These are phyloP conservation scores for Beris chalybata DNA, from an alignment of 2,888 invertebrate species.

Conservation along the genomic window DNA sequence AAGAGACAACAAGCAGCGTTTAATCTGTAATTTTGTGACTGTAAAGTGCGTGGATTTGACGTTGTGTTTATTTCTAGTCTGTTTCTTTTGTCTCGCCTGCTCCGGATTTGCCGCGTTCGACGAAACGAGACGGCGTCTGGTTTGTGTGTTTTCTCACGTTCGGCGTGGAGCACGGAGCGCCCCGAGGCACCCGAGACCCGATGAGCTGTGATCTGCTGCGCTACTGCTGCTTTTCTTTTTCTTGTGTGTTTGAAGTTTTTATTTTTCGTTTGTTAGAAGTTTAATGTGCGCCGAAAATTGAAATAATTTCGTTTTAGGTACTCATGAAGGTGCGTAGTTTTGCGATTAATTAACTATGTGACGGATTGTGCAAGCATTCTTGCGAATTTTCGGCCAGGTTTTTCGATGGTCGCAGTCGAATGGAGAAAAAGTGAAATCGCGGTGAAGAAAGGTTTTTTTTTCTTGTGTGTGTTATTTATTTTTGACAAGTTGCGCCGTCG, in stretches of 20 bases:
- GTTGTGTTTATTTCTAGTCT: too few relatives aligned
- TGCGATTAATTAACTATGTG: not conserved
- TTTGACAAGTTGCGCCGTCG: slow-evolving; percentile 19
- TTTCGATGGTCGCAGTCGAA: not conserved
- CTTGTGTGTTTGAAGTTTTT: not conserved
- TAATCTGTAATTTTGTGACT: too few relatives aligned
- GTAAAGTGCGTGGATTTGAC: too few relatives aligned
- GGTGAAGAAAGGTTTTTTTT: slow-evolving; percentile 20
- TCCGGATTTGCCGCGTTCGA: too few relatives aligned
- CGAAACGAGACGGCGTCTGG: too few relatives aligned
- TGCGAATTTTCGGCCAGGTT: slow-evolving; percentile 2
- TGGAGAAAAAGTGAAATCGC: slow-evolving; percentile 28
- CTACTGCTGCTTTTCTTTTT: too few relatives aligned
- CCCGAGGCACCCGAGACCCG: too few relatives aligned
- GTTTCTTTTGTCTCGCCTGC: too few relatives aligned
- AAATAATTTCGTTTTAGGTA: slow-evolving; percentile 7
- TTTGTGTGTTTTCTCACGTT: too few relatives aligned
- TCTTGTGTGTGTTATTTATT: slow-evolving; percentile 5
- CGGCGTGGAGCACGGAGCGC: too few relatives aligned
- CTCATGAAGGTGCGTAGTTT: slow-evolving; percentile 31
- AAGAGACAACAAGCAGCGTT: too few relatives aligned
- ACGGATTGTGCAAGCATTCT: slow-evolving; percentile 10
- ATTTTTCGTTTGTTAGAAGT: slow-evolving; percentile 17
- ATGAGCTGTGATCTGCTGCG: too few relatives aligned
- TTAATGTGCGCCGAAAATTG: slow-evolving; percentile 25